Conservation (phyloP, 92 coral and sea anemone species). For the Porites cylindrica region DNA sequence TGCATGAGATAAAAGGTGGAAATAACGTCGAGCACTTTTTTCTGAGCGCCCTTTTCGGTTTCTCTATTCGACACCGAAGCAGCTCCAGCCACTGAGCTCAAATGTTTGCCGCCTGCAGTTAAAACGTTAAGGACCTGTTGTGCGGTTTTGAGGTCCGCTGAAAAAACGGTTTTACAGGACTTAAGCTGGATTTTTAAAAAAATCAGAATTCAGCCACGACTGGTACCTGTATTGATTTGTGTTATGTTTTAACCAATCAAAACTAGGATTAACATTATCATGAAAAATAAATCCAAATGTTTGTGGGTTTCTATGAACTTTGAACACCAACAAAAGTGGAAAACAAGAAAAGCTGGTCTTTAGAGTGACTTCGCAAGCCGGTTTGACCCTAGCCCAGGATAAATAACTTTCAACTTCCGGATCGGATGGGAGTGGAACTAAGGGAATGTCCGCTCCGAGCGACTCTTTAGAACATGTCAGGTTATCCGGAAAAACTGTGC, state of each 20-base stretch:
- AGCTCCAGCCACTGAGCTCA: not conserved
- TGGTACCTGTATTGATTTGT: conserved; percentile 14
- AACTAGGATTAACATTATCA: too few species aligned
- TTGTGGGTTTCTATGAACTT: too few species aligned
- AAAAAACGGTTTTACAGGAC: conserved; percentile 8
- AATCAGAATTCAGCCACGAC: conserved; percentile 6
- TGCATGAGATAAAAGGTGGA: not conserved
- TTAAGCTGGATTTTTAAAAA: not conserved
- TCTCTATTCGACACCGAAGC: too few species aligned
- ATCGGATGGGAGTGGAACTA: too few species aligned
- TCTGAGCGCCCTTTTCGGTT: not conserved
- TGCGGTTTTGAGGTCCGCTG: not conserved
- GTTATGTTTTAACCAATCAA: not conserved
- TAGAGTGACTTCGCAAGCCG: too few species aligned
- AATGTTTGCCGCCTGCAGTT: not conserved
- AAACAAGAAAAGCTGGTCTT: too few species aligned
- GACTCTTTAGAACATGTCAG: too few species aligned
- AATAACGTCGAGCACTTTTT: not conserved
- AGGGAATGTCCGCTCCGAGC: too few species aligned
- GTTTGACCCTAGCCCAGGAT: too few species aligned
- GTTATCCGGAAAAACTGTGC: too few species aligned
- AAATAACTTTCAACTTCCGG: too few species aligned
- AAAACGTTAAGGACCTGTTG: not conserved
- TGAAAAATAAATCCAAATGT: not conserved
- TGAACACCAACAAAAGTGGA: too few species aligned